These are phyloP conservation scores for Dreissena polymorpha DNA, from an alignment of 1,140 invertebrate genomes.

Conservation along the genomic window DNA sequence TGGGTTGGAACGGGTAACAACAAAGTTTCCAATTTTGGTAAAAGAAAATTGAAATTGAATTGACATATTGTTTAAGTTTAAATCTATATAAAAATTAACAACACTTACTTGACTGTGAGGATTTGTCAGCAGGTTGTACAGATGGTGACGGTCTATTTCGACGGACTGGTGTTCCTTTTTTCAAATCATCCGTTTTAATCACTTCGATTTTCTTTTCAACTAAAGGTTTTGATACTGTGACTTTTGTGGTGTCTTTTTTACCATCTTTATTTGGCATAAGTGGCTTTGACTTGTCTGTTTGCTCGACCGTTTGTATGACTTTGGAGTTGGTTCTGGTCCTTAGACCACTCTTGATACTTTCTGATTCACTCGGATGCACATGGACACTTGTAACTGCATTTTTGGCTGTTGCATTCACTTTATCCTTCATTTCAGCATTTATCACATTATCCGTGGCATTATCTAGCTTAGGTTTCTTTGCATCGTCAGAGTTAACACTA, in stretches of 20 bases:
- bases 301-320: conserved; percentile 21
- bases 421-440: conserved; percentile 37
- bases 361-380: background rate
- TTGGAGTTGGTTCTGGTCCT: conserved; percentile 46
- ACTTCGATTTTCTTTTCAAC: conserved; percentile 41
- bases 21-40: no score
- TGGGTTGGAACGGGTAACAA: no score
- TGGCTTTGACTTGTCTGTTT: conserved; percentile 14
- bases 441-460: background rate
- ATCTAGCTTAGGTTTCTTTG: conserved; percentile 39
- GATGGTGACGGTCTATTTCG: conserved; percentile 55
- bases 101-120: background rate
- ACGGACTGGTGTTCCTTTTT: conserved; percentile 25
- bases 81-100: no score
- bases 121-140: conserved; percentile 14
- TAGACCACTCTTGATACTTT: conserved; percentile 44
- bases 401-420: conserved; percentile 4
- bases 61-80: no score
- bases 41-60: no score
- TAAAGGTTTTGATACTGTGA: conserved; percentile 1
- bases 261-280: conserved; percentile 6
- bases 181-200: conserved; percentile 15
- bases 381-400: conserved; percentile 4
- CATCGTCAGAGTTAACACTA: conserved; percentile 11
- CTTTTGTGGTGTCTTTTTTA: conserved; percentile 32